These are phyloP conservation scores for Dromaius novaehollandiae DNA, from an alignment of 2,113 vertebrate species.

Conservation along the genomic window DNA sequence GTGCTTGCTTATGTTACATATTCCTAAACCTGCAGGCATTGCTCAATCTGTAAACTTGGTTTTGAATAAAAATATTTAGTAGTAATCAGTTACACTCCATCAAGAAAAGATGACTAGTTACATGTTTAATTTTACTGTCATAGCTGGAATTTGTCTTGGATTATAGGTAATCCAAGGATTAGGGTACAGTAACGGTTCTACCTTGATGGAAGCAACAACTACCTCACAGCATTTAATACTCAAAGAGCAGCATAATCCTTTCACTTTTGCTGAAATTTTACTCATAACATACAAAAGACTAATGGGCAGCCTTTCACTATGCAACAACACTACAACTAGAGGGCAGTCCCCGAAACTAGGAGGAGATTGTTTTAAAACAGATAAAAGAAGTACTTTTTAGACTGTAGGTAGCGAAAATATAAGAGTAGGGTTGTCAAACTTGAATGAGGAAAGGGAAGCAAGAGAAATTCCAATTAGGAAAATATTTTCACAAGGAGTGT, in stretches of 20 bases:
- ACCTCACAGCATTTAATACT: background rate
- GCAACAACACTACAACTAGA: background rate
- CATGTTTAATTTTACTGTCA: slow-evolving; percentile 2
- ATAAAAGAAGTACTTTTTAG: background rate
- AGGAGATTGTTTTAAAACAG: background rate
- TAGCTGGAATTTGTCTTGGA: background rate
- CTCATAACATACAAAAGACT: background rate
- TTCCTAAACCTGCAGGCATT: background rate
- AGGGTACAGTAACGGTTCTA: background rate
- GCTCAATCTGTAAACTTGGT: background rate
- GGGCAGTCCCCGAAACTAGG: background rate
- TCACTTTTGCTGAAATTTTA: background rate
- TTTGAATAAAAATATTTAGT: slow-evolving; percentile 26
- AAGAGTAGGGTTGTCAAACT: background rate
- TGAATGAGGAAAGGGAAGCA: background rate
- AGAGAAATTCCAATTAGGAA: background rate
- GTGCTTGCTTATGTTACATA: background rate
- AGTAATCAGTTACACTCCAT: background rate
- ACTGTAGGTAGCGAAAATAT: background rate
- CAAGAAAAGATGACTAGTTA: background rate
- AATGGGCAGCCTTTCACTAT: background rate
- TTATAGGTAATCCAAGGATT: background rate
- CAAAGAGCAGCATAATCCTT: background rate
- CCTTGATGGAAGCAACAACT: background rate
- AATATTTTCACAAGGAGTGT: background rate